Base-by-base conservation (phyloP, 2,888 invertebrate species). In the Tyria jacobaeae region DNA sequence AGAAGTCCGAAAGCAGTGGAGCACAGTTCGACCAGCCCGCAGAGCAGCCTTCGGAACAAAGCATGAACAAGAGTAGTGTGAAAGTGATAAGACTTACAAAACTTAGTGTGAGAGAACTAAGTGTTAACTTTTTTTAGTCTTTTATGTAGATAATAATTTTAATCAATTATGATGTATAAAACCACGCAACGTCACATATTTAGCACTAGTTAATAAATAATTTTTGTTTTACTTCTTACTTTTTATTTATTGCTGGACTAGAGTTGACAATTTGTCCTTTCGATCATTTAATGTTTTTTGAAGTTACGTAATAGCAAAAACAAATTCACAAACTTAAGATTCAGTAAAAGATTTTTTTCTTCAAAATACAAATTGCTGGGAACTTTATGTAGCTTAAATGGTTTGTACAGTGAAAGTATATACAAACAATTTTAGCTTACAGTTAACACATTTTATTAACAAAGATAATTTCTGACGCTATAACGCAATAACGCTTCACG, bases 111-210 rank as follows among this genome's bases (percentile, higher is more conserved):
- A 80, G 66, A 70, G 73, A 82, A 74, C 66, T 72, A 68, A 72
- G 75, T 80, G 73, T 80, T 76, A 70, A 71, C 37, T 76, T 57
- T 57, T 68, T 54, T 24, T 21, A 44, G 54, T 64, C 66, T 61
- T 70, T 71, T 73, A 48, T 59, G 74, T 80, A 67, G 77, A 80
- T 84, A 84, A 75, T 83, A 83, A 84, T 71, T 70, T 75, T 70
- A 66, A 74, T 75, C 63, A 56, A 60, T 66, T 73, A 68, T 62
- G 41, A 71, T 78, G 57, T 76, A 58, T 70, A 70, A 61, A 75
- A 71, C 63, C 75, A 79, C 75, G 74, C 68, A 64, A 59, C 67
- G 70, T 68, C 70, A 73, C 64, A 49, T 70, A 73, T 67, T 71
- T 66, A 73, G 60, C 37, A 50, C 62, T 76, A 73, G 64, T 71